phyloP scores from a whole-genome alignment of 2,888 invertebrate genomes.

The Drosophila ochracea region DNA sequence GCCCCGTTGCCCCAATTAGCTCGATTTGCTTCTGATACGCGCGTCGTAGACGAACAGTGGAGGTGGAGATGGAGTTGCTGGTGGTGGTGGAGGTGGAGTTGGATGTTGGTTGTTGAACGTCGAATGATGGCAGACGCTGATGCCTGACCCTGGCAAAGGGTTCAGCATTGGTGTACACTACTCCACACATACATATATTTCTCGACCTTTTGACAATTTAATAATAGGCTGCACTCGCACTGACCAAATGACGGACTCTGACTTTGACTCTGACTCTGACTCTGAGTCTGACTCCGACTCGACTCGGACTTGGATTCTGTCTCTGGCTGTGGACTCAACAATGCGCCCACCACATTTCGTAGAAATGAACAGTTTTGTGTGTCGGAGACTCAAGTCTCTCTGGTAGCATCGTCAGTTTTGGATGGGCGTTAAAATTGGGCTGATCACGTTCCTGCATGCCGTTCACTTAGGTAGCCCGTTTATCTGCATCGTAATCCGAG shows the following conservation, averaged over 20 bases:
- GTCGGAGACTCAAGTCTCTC: conserved; percentile 9
- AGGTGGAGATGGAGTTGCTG: conserved; percentile 22
- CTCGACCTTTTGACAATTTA: conserved; percentile 85
- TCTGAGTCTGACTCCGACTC: background rate
- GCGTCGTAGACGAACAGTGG: conserved; percentile 62
- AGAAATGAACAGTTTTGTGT: conserved; percentile 60
- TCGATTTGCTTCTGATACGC: conserved; percentile 85
- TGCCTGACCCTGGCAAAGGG: conserved; percentile 59
- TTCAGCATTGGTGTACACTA: conserved; percentile 38
- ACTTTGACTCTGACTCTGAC: background rate
- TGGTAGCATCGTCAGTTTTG: conserved; percentile 75
- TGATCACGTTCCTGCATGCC: conserved; percentile 82
- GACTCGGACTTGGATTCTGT: background rate
- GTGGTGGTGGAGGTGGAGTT: conserved; percentile 28
- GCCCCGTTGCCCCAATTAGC: conserved; percentile 84
- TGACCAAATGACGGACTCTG: conserved; percentile 77
- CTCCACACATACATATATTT: conserved; percentile 55
- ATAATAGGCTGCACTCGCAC: conserved; percentile 81
- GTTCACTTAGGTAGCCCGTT: conserved; percentile 79
- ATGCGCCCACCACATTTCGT: conserved; percentile 76
- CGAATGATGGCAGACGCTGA: conserved; percentile 17
- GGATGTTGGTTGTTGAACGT: conserved; percentile 6
- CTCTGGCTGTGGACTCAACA: conserved; percentile 17
- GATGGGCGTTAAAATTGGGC: conserved; percentile 84
- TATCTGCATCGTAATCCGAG: conserved; percentile 76